Evolutionary conservation across 2,888 invertebrate genomes (phyloP).

Genomic region (Mesoligia furuncula): DNA sequence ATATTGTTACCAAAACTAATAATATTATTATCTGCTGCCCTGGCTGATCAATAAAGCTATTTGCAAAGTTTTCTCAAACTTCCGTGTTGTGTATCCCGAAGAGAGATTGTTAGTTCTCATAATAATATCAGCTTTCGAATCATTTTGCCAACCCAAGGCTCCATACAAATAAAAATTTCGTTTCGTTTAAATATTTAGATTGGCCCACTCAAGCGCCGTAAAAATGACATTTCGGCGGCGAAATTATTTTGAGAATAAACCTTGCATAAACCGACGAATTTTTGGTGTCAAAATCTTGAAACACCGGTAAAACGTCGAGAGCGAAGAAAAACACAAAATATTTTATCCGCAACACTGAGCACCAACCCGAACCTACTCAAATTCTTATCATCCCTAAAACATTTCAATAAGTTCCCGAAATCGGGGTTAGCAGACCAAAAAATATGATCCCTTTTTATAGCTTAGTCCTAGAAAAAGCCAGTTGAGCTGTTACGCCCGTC

Average conservation of each 20-base stretch:
- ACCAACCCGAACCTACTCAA: conserved; percentile 5
- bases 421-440: conserved; percentile 30
- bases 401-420: conserved; percentile 49
- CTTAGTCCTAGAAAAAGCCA: conserved; percentile 16
- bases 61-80: conserved; percentile 36
- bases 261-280: conserved; percentile 19
- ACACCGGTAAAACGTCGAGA: not conserved
- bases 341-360: conserved; percentile 6
- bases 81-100: conserved; percentile 20
- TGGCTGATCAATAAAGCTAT: conserved; percentile 36
- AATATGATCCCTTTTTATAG: conserved; percentile 23
- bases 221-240: conserved; percentile 40
- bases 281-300: conserved; percentile 20
- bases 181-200: conserved; percentile 49
- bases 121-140: conserved; percentile 46
- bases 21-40: conserved; percentile 25
- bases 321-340: conserved; percentile 12
- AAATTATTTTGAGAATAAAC: conserved; percentile 26
- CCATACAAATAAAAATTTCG: conserved; percentile 13
- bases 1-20: conserved; percentile 35
- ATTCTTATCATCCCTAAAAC: conserved; percentile 15
- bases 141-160: not conserved
- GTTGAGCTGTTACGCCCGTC: conserved; percentile 8
- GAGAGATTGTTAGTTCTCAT: conserved; percentile 36
- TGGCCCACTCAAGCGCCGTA: conserved; percentile 31